Percentiles rank a stretch among this genome's conserved stretches.
Evolutionary conservation across 2,797 vertebrate genomes (phyloP).

Genomic region (Coregonus sp.): DNA sequence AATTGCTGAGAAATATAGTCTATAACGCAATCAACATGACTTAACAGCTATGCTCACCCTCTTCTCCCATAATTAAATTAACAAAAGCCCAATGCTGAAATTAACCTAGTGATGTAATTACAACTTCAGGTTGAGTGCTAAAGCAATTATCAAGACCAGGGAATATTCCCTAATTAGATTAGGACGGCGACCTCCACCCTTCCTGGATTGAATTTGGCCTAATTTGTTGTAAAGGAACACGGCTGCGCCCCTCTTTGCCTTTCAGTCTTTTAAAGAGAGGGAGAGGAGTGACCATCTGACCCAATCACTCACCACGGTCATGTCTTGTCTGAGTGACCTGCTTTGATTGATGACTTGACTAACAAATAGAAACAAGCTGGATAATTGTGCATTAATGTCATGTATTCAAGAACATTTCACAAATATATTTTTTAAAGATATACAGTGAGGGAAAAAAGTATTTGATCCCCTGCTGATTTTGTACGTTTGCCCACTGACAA

Average conservation of each 20-base stretch:
- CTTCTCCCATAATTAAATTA: slow-evolving; percentile 70
- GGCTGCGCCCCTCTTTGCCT: slow-evolving; percentile 50
- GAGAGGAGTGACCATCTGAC: background rate
- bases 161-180: slow-evolving; percentile 76
- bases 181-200: slow-evolving; percentile 67
- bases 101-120: slow-evolving; percentile 81
- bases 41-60: slow-evolving; percentile 66
- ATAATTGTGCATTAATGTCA: background rate
- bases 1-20: slow-evolving; percentile 73
- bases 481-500: too few species aligned
- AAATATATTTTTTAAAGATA: background rate
- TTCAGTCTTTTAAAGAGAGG: slow-evolving; percentile 51
- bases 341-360: slow-evolving; percentile 9
- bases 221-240: slow-evolving; percentile 48
- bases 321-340: slow-evolving; percentile 5
- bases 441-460: too few species aligned
- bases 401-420: background rate
- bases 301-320: slow-evolving; percentile 19
- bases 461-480: too few species aligned
- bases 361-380: background rate
- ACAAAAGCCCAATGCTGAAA: slow-evolving; percentile 70
- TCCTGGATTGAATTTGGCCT: slow-evolving; percentile 53
- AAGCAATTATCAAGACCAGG: slow-evolving; percentile 73
- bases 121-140: slow-evolving; percentile 75
- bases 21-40: slow-evolving; percentile 70